phyloP scores from a whole-genome alignment of 2,113 vertebrate genomes.

The Catharus minimus region DNA sequence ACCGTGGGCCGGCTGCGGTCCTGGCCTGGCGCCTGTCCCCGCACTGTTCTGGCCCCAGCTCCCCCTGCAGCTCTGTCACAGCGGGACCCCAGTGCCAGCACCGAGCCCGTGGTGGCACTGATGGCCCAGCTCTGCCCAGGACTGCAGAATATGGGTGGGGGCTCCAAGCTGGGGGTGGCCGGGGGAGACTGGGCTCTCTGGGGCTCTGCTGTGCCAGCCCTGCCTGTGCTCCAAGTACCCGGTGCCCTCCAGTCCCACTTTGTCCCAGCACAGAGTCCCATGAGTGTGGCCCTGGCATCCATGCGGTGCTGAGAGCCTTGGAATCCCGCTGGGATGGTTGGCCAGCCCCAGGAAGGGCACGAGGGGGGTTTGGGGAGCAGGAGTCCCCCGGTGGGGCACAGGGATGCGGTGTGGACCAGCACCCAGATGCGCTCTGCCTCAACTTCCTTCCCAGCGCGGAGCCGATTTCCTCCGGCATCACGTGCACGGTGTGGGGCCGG shows the following conservation, averaged over 20 bases:
- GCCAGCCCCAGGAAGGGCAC: accelerated
- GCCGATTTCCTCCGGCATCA: slow-evolving; percentile 12
- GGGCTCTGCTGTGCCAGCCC: background rate
- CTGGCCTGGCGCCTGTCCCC: background rate
- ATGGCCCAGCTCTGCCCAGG: background rate
- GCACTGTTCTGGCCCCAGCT: accelerated
- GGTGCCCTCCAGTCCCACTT: background rate
- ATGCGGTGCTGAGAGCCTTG: accelerated
- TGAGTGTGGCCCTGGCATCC: background rate
- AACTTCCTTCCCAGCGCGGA: slow-evolving; percentile 27
- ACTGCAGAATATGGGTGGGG: background rate
- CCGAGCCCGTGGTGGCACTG: accelerated
- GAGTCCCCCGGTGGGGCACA: accelerated
- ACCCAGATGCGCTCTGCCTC: background rate
- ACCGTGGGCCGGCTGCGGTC: accelerated
- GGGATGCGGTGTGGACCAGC: background rate
- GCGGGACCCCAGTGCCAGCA: accelerated
- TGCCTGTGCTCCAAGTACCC: background rate
- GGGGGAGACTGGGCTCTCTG: background rate
- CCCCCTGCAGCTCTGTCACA: accelerated
- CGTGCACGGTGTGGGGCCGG: background rate
- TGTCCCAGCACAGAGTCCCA: accelerated
- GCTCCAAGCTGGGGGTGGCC: background rate
- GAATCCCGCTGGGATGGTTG: accelerated
- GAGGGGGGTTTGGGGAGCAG: background rate